phyloP scores from a whole-genome alignment of 2,113 vertebrate genomes.

The Bufo gargarizans region DNA sequence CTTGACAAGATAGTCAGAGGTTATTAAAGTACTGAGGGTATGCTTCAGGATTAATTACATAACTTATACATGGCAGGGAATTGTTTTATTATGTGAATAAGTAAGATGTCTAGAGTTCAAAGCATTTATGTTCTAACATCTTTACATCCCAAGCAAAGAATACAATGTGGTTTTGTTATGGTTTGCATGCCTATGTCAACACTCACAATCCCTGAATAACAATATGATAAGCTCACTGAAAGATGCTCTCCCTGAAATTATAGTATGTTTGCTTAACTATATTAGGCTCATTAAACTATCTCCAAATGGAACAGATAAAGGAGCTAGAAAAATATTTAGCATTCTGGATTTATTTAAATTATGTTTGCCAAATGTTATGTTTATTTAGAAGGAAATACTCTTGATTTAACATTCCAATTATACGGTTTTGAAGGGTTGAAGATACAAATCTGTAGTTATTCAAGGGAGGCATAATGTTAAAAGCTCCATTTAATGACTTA shows the following conservation, averaged over 20 bases:
- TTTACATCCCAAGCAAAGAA: constrained; percentile 22
- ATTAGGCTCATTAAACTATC: constrained; percentile 26
- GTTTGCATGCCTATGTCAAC: constrained; percentile 43
- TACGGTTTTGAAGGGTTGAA: not conserved
- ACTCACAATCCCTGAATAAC: constrained; percentile 45
- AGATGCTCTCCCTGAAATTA: constrained; percentile 28
- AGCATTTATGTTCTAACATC: constrained; percentile 34
- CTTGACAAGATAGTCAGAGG: constrained; percentile 5
- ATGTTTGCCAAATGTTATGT: constrained; percentile 11
- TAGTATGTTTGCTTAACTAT: constrained; percentile 36
- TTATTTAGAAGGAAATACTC: not conserved
- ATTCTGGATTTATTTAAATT: constrained; percentile 22
- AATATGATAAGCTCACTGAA: constrained; percentile 49
- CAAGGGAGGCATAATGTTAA: constrained; percentile 44
- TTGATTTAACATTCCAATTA: not conserved
- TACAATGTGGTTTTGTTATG: constrained; percentile 40
- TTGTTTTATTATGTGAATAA: constrained; percentile 24
- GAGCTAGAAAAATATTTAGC: constrained; percentile 10
- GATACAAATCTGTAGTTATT: constrained; percentile 49
- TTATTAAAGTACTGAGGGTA: not conserved
- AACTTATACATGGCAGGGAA: not conserved
- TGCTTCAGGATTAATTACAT: constrained; percentile 16
- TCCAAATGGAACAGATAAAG: constrained; percentile 33
- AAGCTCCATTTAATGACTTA: constrained; percentile 50
- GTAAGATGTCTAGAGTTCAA: constrained; percentile 36